Base-by-base conservation (phyloP, 2,797 vertebrate species). In the Pygocentrus nattereri region DNA sequence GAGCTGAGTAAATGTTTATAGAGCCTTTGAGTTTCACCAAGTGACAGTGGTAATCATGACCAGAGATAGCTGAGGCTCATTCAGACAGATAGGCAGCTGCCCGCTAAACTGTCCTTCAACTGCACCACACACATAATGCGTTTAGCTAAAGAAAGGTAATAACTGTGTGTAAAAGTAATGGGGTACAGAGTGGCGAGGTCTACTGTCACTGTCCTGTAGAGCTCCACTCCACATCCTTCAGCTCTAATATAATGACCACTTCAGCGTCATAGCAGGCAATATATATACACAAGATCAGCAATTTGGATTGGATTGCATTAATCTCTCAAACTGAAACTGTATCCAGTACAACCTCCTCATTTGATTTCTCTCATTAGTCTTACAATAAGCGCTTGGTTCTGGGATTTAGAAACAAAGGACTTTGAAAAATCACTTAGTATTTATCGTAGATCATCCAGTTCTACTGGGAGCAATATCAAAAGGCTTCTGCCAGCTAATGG, bases 1-100 rank as follows among this genome's bases (percentile, higher is more conserved):
- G 87, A 89, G 87, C 83, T 87, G 88, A 89, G 91, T 92, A 93
- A 94, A 93, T 93, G 92, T 95, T 95, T 94, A 94, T 89, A 92
- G 91, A 90, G 90, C 93, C 93, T 79, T 47, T 94, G 90, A 88
- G 92, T 90, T 93, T 87, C 81, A 50, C 82, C 82, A 90, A 91
- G 84, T 56, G 93, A 92, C 92, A 0, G 84, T 89, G 90, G 92
- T 94, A 91, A 94, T 94, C 91, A 94, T 85, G 85, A 90, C 86
- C 86, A 92, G 89, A 86, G 89, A 92, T 81, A 90, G 86, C 52
- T 49, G 30, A 79, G 82, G 84, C 85, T 90, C 73, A 83, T 90
- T 92, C 77, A 76, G 47, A 58, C 27, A 68, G 56, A 79, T 44
- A 44, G 93, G 92, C 91, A 91, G 90, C 86, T 88, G 86, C 84